A percentile compares a stretch with the other conserved stretches of the same genome.
Evolutionary conservation across 2,113 vertebrate genomes (phyloP).

Genomic region (Entomyzon cyanotis): DNA sequence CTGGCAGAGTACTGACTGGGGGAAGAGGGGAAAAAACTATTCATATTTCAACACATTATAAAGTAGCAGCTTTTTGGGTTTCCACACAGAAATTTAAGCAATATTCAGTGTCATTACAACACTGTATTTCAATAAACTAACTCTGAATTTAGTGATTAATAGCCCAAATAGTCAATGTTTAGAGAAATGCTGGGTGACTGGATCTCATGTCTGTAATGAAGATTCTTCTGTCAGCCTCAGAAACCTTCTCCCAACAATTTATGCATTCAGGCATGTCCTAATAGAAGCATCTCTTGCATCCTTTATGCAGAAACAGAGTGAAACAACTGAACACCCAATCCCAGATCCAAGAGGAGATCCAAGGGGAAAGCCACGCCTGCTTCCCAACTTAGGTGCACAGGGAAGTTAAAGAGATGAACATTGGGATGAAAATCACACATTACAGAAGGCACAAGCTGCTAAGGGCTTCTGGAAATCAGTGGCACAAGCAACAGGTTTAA

Average conservation of each 20-base stretch:
- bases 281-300: not conserved
- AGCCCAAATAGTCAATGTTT: not conserved
- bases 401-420: not conserved
- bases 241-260: not conserved
- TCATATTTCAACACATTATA: not conserved
- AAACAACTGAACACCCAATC: not conserved
- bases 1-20: not conserved
- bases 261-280: not conserved
- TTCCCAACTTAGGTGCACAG: fast-evolving
- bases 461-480: not conserved
- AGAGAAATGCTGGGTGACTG: not conserved
- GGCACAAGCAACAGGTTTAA: not conserved
- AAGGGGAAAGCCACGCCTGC: not conserved
- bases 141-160: not conserved
- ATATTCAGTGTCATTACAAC: not conserved
- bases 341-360: not conserved
- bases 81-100: not conserved
- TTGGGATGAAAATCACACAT: not conserved
- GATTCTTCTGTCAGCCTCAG: not conserved
- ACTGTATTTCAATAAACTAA: not conserved
- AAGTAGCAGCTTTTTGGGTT: not conserved
- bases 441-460: not conserved
- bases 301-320: not conserved
- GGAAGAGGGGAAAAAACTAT: not conserved
- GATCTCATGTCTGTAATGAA: not conserved